Percentiles rank a stretch among this genome's conserved stretches.
Conservation (phyloP, 2,797 vertebrate genomes). For the Phalloptychus januarius region DNA sequence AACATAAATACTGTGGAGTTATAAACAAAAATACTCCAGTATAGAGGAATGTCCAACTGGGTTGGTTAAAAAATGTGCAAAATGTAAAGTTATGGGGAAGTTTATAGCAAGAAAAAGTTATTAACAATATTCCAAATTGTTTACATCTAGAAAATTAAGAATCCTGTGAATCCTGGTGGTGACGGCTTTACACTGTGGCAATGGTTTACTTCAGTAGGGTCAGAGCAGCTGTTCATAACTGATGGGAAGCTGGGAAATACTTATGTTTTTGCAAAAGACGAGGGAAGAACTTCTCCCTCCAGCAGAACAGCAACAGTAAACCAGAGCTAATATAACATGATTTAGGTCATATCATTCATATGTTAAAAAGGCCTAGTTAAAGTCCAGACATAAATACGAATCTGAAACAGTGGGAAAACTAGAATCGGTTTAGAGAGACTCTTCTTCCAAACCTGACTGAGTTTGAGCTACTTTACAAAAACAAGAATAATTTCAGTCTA, state of each 20-base stretch:
- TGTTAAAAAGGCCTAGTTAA: neutral
- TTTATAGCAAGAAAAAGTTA: neutral
- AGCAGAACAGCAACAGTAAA: neutral
- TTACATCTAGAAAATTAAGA: neutral
- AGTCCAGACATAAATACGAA: neutral
- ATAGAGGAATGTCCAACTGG: too few species aligned
- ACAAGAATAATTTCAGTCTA: neutral
- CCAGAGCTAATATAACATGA: neutral
- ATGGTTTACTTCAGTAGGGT: neutral
- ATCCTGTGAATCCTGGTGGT: neutral
- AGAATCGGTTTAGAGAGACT: neutral
- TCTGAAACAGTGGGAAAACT: neutral
- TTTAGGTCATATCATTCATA: neutral
- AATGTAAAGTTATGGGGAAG: neutral
- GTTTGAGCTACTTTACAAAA: neutral
- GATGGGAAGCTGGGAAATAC: neutral
- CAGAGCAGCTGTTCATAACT: neutral
- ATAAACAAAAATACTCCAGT: too few species aligned
- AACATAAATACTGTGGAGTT: too few species aligned
- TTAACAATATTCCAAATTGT: neutral
- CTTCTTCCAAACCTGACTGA: neutral
- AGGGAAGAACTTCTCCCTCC: neutral
- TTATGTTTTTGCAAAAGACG: neutral
- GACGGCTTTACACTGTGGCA: neutral
- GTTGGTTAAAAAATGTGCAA: too few species aligned